A percentile compares a stretch with the other conserved stretches of the same genome.
phyloP scores from a whole-genome alignment of 2,113 vertebrate species.

The Jaculus jaculus region DNA sequence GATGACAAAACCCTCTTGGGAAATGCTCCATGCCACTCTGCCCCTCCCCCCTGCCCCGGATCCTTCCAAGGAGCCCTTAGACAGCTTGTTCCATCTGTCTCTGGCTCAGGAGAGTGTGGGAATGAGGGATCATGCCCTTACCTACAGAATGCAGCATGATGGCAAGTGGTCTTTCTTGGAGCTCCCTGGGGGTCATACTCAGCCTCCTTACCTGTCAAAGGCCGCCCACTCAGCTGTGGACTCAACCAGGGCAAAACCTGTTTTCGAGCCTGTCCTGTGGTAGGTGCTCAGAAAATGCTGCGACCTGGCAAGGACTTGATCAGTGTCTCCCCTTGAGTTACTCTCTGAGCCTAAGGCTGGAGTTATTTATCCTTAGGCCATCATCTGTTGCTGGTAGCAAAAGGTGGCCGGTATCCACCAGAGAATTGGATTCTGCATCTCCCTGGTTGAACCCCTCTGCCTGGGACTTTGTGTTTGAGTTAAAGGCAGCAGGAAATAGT shows the following conservation, averaged over 20 bases:
- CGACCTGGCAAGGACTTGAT: background rate
- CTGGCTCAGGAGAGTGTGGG: background rate
- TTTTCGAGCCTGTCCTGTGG: background rate
- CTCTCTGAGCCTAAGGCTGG: background rate
- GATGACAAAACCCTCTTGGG: background rate
- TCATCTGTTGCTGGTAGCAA: background rate
- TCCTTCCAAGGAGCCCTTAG: background rate
- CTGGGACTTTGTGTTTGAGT: background rate
- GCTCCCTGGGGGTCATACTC: background rate
- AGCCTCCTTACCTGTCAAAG: background rate
- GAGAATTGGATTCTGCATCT: background rate
- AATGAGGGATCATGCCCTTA: background rate
- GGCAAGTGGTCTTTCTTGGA: background rate
- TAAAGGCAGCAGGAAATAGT: background rate
- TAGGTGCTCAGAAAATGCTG: background rate
- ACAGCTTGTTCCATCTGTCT: background rate
- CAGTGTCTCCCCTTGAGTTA: background rate
- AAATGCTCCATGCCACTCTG: background rate
- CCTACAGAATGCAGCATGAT: background rate
- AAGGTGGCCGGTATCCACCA: background rate
- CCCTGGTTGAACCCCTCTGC: background rate
- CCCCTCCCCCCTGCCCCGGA: background rate
- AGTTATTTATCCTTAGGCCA: background rate
- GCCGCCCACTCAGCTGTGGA: accelerated
- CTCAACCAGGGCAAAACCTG: background rate